A percentile compares a stretch with the other conserved stretches of the same genome.
Evolutionary conservation across 2,797 vertebrate species (phyloP).

Genomic region (Arnoldichthys spilopterus): DNA sequence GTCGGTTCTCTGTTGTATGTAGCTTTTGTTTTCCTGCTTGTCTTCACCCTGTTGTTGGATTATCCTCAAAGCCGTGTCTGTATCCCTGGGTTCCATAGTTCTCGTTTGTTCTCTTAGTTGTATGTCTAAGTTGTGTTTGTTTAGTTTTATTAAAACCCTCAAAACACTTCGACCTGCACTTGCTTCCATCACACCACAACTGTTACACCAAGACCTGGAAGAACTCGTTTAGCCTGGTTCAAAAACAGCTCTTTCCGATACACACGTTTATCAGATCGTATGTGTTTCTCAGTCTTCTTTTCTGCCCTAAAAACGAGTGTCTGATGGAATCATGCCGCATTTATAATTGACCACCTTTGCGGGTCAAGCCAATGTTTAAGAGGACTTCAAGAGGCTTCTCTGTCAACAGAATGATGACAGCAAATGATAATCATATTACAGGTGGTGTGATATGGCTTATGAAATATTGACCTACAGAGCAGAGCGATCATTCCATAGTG

Average conservation of each 20-base stretch:
- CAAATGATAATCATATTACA: neutral
- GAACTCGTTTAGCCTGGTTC: too few relatives aligned
- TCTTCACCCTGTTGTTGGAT: too few relatives aligned
- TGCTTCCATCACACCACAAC: too few relatives aligned
- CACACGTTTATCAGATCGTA: neutral
- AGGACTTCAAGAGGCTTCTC: neutral
- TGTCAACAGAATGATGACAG: neutral
- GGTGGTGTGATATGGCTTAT: neutral
- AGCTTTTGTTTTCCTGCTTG: too few relatives aligned
- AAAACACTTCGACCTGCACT: too few relatives aligned
- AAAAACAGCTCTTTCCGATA: neutral
- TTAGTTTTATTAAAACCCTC: too few relatives aligned
- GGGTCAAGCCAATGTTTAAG: neutral
- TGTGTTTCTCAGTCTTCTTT: neutral
- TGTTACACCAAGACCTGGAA: too few relatives aligned
- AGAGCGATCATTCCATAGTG: neutral
- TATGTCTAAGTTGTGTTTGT: too few relatives aligned
- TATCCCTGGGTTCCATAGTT: too few relatives aligned
- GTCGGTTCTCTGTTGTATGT: too few relatives aligned
- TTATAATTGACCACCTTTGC: neutral
- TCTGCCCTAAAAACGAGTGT: neutral
- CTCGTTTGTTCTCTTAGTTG: too few relatives aligned
- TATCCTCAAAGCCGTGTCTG: too few relatives aligned
- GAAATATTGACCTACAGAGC: neutral
- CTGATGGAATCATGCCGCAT: neutral